These are phyloP conservation scores for Phainopepla nitens DNA, from an alignment of 2,113 vertebrate genomes.

Conservation along the genomic window DNA sequence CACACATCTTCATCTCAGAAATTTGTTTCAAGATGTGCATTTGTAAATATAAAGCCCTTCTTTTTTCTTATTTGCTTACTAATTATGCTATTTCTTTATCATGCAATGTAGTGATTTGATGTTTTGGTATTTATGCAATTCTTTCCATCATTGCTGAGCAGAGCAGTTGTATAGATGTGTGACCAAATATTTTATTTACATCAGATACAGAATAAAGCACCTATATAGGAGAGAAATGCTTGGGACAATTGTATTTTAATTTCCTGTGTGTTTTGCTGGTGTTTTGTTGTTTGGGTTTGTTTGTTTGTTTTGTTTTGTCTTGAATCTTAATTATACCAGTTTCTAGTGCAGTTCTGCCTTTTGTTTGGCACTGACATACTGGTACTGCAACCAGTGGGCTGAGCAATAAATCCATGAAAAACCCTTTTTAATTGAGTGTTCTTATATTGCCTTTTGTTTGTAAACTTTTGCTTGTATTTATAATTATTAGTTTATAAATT, in stretches of 20 bases:
- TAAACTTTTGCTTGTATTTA: background rate
- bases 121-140: background rate
- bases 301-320: background rate
- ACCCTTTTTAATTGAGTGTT: background rate
- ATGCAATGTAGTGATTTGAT: background rate
- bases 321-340: background rate
- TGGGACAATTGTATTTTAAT: background rate
- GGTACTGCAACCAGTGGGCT: background rate
- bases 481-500: background rate
- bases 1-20: accelerated
- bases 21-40: background rate
- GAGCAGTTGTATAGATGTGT: background rate
- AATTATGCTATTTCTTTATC: background rate
- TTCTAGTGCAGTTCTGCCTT: background rate
- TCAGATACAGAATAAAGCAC: background rate
- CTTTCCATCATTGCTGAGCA: background rate
- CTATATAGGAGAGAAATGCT: background rate
- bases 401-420: background rate
- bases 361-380: background rate
- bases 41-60: background rate
- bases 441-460: background rate
- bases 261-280: background rate
- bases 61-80: background rate
- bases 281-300: background rate
- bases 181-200: background rate